Percentiles rank a stretch among this genome's conserved stretches.
These are phyloP conservation scores for Holothuria leucospilota DNA, from an alignment of 53 echinoderm and acorn worm genomes.

Conservation along the genomic window DNA sequence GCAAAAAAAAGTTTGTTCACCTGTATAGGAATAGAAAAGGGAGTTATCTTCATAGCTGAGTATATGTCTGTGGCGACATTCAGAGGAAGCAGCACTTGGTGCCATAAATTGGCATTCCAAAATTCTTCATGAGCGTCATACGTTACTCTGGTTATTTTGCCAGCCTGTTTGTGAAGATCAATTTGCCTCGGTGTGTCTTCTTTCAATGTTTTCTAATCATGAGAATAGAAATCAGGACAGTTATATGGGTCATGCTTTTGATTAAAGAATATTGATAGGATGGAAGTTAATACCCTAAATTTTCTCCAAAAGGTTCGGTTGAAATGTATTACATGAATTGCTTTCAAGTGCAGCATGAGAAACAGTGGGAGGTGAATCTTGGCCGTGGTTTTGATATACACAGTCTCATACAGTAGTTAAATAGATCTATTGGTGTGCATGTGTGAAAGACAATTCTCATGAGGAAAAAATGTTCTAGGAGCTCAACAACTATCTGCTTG, in stretches of 20 bases:
- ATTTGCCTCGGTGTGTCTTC: conserved; percentile 19
- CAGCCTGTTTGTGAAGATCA: conserved; percentile 38
- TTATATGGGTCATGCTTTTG: conserved; percentile 40
- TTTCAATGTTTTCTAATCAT: conserved; percentile 2
- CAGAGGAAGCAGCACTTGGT: background rate
- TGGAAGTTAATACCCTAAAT: conserved; percentile 35
- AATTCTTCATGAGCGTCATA: conserved; percentile 27
- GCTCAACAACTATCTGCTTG: too few species aligned
- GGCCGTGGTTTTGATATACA: too few species aligned
- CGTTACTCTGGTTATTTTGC: conserved; percentile 34
- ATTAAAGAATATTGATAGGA: conserved; percentile 39
- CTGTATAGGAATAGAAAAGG: background rate
- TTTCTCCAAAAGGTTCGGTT: background rate
- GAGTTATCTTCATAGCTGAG: background rate
- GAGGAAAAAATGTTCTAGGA: too few species aligned
- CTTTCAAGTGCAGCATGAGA: too few species aligned
- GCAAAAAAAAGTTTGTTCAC: conserved; percentile 45
- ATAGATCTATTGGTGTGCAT: too few species aligned
- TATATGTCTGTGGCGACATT: background rate
- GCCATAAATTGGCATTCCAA: conserved; percentile 43
- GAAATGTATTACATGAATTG: too few species aligned
- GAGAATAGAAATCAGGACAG: conserved; percentile 28
- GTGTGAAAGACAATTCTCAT: too few species aligned
- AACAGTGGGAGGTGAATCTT: too few species aligned
- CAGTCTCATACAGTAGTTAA: too few species aligned